Evolutionary conservation across 92 coral and sea anemone genomes (phyloP), one percentile per base, ranked within the genome.

Genomic region (Porites divaricata): DNA sequence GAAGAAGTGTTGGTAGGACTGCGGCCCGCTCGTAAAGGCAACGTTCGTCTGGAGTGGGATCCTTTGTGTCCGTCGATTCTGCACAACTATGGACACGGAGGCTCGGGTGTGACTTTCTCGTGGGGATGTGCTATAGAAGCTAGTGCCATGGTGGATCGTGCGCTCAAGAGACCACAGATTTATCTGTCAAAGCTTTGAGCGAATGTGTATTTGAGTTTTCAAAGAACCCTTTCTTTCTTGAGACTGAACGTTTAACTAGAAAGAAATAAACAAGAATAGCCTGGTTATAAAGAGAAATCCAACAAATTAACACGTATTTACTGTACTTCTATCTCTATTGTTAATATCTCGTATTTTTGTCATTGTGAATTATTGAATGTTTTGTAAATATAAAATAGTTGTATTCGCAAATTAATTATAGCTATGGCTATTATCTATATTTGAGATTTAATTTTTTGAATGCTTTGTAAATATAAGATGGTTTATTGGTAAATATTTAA

Each of bases 41-140:
- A 75, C 57, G 67, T 75, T 70, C 74, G 88, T 4, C 50, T 90
- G 70, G 84, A 88, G 84, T 67, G 74, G 72, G 91, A 88, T 56
- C 88, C 84, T 2, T 68, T 52, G 6, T 64, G 67, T 69, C 88
- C 72, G 21, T 68, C 49, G 58, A 45, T 88, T 23, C 72, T 89
- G 19, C 89, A 84, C 64, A 90, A 86, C 74, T 86, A 81, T 69
- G 85, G 93, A 19, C 92, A 91, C 70, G 88, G 90, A 26, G 70
- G 79, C 23, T 72, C 80, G 57, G 92, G 95, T 2, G 77, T 77
- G 82, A 88, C 91, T 17, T 81, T 91, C 73, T 91, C 92, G 16
- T 91, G 89, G 89, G 95, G 92, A 19, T 91, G 92, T 75, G 95
- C 92, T 48, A 82, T 72, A 1, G 86, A 82, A 82, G 79, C 86